Base-by-base conservation (phyloP, 2,797 vertebrate genomes). In the Microchirus variegatus region DNA sequence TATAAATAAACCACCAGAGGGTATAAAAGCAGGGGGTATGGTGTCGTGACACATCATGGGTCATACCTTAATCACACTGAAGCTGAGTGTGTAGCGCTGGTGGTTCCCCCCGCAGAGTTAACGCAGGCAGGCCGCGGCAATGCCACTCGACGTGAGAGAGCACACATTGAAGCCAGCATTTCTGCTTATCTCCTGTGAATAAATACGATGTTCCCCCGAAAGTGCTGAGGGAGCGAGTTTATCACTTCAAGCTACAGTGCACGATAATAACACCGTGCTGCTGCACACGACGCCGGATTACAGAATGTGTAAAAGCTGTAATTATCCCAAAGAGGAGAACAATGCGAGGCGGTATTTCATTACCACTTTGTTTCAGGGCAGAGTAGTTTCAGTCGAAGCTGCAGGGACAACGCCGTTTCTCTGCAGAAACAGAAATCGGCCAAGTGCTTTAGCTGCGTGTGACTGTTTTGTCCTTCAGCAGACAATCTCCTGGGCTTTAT, bases 1-100 rank as follows among this genome's bases (percentile, higher is more conserved):
- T 90, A 87, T 89, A 87, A 91, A 92, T 89, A 91, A 87, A 86
- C 71, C 77, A 75, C 72, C 56, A 43, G 77, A 68, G 77, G 75
- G 67, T 70, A 70, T 72, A 59, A 56, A 86, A 58, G 77, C 67
- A 81, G 70, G 70, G 73, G 77, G 76, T 73, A 82, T 37, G 57
- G 56, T 67, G 73, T 77, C 78, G 66, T 52, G 76, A 83, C 79
- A 87, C 73, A 81, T 84, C 69, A 77, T 61, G 47, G 83, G 78
- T 78, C 74, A 83, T 57, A 73, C 81, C 91, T 87, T 90, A 89
- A 91, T 89, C 87, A 87, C 80, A 73, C 59, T 75, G 78, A 87
- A 69, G 82, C 76, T 64, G 63, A 61, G 77, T 57, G 54, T 77
- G 62, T 67, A 55, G 60, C 70, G 58, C 63, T 56, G 55, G 63